A percentile compares a stretch with the other conserved stretches of the same genome.
Evolutionary conservation across 2,113 vertebrate species (phyloP).

Genomic region (Engystomops pustulosus): DNA sequence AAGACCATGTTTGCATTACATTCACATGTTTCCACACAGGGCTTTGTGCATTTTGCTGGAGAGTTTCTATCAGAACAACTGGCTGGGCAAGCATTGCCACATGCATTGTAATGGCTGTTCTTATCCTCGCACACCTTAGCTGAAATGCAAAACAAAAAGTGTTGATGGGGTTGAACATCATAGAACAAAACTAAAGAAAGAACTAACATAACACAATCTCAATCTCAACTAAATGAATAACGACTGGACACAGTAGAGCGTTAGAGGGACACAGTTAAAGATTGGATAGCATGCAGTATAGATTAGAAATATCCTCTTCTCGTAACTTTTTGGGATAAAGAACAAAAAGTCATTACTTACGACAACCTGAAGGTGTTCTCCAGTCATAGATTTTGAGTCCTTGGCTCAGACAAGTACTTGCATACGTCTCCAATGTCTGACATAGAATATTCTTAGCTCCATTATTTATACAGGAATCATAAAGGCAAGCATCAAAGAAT

Average conservation of each 20-base stretch:
- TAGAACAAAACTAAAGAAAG: too few species aligned
- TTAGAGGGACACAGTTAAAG: too few species aligned
- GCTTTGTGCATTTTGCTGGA: fast-evolving
- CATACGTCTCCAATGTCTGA: conserved; percentile 70
- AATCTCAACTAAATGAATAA: too few species aligned
- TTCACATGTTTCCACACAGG: conserved; percentile 1
- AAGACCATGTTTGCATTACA: conserved; percentile 48
- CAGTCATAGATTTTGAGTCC: conserved; percentile 35
- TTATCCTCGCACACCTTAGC: conserved; percentile 63
- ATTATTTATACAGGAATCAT: conserved; percentile 70
- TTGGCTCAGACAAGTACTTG: conserved; percentile 62
- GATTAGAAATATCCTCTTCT: too few species aligned
- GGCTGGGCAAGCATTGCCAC: conserved; percentile 12
- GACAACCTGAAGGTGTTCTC: conserved; percentile 21
- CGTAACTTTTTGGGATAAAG: too few species aligned
- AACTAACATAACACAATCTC: too few species aligned
- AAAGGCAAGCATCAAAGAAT: conserved; percentile 72
- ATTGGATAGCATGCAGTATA: too few species aligned
- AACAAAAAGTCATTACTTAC: conserved; percentile 16
- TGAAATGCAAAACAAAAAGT: conserved; percentile 51
- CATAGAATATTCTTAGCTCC: conserved; percentile 74
- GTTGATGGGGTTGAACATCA: too few species aligned
- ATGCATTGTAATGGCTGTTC: conserved; percentile 61
- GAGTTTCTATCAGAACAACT: not conserved
- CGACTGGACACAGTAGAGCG: too few species aligned